These are phyloP conservation scores for Sebastes jordani DNA, from an alignment of 2,797 vertebrate species.

Conservation along the genomic window DNA sequence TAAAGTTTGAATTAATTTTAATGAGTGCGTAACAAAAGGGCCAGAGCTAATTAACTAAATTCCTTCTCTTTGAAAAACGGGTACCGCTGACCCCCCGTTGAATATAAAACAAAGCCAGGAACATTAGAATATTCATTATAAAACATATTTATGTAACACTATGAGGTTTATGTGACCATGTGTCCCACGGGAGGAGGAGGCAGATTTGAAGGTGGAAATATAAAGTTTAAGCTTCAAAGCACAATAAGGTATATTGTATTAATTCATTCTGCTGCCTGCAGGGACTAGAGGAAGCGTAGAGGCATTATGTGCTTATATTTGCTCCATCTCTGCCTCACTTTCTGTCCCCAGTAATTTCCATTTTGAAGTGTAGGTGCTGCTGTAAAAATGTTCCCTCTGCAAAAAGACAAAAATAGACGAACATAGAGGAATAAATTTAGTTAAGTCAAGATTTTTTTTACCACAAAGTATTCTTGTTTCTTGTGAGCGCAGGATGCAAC, in stretches of 20 bases:
- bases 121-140: slow-evolving; percentile 76
- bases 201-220: slow-evolving; percentile 66
- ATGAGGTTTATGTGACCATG: slow-evolving; percentile 63
- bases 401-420: slow-evolving; percentile 26
- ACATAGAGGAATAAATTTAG: not conserved
- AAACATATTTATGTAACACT: slow-evolving; percentile 76
- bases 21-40: slow-evolving; percentile 76
- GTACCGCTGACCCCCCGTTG: slow-evolving; percentile 68
- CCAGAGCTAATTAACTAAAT: slow-evolving; percentile 76
- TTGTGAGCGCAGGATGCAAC: not conserved
- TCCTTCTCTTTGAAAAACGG: slow-evolving; percentile 74
- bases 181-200: slow-evolving; percentile 62
- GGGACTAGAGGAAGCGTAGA: slow-evolving; percentile 53
- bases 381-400: slow-evolving; percentile 11
- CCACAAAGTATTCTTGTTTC: not conserved
- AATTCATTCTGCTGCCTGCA: slow-evolving; percentile 73
- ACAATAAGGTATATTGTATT: slow-evolving; percentile 70
- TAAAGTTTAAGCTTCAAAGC: slow-evolving; percentile 77
- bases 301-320: slow-evolving; percentile 57
- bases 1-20: slow-evolving; percentile 75
- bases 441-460: not conserved
- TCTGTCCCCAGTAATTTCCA: slow-evolving; percentile 51
- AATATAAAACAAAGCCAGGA: slow-evolving; percentile 71
- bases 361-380: slow-evolving; percentile 35
- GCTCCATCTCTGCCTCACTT: slow-evolving; percentile 43